Base-by-base conservation (phyloP, 1,140 invertebrate genomes). In the Dysdera silvatica region DNA sequence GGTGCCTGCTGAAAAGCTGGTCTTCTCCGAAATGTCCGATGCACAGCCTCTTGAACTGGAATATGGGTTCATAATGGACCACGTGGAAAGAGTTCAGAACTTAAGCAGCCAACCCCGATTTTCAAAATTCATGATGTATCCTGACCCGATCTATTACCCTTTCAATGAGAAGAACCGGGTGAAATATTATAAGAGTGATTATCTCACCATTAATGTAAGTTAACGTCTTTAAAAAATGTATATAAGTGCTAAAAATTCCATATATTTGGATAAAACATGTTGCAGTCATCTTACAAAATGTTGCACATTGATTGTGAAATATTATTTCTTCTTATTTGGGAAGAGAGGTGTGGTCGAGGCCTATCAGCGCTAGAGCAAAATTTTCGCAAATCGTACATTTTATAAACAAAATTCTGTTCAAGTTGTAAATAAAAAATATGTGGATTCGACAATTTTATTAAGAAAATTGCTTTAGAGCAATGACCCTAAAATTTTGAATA, bases 61-160 rank as follows among this genome's bases (percentile, higher is more conserved):
- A 72, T 97, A 93, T 76, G 95, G 95, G 16, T 97, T 98, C 74
- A 80, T 87, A 63, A 94, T 98, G 90, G 94, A 98, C 75, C 89
- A 93, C 74, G 94, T 98, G 0, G 82, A 60, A 81, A 61, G 83
- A 26, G 87, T 95, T 8, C 84, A 87, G 71, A 93, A 95, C 78
- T 77, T 95, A 8, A 87, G 87, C 6, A 77, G 68, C 52, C 24
- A 69, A 57, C 37, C 62, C 29, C 75, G 75, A 59, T 80, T 82
- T 68, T 80, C 82, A 45, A 78, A 82, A 33, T 95, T 97, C 72
- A 78, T 87, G 6, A 80, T 97, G 18, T 97, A 87, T 76, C 92
- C 92, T 5, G 91, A 98, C 81, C 95, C 94, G 0, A 80, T 87
- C 54, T 95, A 96, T 74, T 83, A 87, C 12, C 79, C 82, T 48